phyloP scores from a whole-genome alignment of 1,140 invertebrate species.

The Dryas iulia region DNA sequence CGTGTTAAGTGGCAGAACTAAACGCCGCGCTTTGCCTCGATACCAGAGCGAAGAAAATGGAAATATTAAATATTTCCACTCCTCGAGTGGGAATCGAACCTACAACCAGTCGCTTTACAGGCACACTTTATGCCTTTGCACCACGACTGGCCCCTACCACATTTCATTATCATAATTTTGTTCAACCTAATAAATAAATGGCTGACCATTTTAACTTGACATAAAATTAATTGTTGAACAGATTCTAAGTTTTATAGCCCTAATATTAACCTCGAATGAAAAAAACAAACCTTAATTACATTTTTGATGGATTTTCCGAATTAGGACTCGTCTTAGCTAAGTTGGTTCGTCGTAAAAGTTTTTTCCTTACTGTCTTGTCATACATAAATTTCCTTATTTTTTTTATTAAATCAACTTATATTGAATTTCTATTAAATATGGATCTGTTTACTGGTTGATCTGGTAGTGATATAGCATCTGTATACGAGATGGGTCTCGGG shows the following conservation, averaged over 20 bases:
- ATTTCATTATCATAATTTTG: background rate
- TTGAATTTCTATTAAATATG: conserved; percentile 73
- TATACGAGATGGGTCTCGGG: no score
- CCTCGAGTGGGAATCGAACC: no score
- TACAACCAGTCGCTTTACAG: no score
- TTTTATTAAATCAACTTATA: background rate
- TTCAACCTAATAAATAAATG: background rate
- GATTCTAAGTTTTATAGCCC: conserved; percentile 15
- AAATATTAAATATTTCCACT: no score
- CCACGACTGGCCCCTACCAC: no score
- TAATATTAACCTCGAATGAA: conserved; percentile 8
- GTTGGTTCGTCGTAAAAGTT: conserved; percentile 61
- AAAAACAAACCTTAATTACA: conserved; percentile 54
- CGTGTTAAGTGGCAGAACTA: no score
- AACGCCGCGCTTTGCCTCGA: no score
- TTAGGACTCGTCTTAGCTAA: conserved; percentile 42
- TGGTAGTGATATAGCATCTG: no score
- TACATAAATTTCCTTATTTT: conserved; percentile 53
- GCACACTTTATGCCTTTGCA: no score
- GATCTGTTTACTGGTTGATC: no score
- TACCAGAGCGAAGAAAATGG: no score
- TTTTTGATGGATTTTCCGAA: conserved; percentile 49
- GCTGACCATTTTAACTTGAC: conserved; percentile 15
- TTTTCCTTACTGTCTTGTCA: conserved; percentile 38
- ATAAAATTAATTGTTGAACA: conserved; percentile 12